Evolutionary conservation across 2,113 vertebrate genomes (phyloP).

Genomic region (Pelodiscus sinensis): DNA sequence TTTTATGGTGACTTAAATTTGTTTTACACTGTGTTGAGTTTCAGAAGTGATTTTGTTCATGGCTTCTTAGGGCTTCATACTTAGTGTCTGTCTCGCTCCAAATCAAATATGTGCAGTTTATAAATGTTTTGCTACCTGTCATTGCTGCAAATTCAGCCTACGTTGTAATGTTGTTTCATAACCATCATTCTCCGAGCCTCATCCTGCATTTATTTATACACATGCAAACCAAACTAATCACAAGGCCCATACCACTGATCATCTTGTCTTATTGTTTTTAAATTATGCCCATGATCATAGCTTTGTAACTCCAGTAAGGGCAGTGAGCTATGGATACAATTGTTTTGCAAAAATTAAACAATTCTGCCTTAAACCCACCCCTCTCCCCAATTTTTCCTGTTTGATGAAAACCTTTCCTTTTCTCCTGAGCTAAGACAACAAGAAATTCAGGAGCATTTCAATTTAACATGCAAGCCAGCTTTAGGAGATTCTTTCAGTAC

Average conservation of each 20-base stretch:
- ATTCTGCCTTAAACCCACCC: too few relatives aligned
- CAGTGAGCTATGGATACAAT: neutral
- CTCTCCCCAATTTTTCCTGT: neutral
- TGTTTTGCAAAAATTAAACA: neutral
- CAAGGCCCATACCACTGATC: fast-evolving
- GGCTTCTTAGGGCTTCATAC: neutral
- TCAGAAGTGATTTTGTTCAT: neutral
- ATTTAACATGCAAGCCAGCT: fast-evolving
- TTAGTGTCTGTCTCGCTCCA: neutral
- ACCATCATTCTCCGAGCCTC: neutral
- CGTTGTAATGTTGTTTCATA: neutral
- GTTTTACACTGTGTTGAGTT: neutral
- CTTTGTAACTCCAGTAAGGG: fast-evolving
- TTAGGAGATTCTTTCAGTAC: neutral
- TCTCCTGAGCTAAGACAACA: fast-evolving
- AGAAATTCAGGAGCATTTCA: fast-evolving
- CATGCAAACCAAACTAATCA: neutral
- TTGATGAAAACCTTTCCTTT: too few relatives aligned
- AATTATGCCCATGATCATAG: neutral
- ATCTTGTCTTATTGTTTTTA: neutral
- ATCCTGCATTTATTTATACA: neutral
- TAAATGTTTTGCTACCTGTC: neutral
- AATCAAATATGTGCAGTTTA: neutral
- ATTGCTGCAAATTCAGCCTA: neutral
- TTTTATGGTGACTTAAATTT: neutral